phyloP scores from a whole-genome alignment of 2,888 invertebrate species.

The Girardia tigrina region DNA sequence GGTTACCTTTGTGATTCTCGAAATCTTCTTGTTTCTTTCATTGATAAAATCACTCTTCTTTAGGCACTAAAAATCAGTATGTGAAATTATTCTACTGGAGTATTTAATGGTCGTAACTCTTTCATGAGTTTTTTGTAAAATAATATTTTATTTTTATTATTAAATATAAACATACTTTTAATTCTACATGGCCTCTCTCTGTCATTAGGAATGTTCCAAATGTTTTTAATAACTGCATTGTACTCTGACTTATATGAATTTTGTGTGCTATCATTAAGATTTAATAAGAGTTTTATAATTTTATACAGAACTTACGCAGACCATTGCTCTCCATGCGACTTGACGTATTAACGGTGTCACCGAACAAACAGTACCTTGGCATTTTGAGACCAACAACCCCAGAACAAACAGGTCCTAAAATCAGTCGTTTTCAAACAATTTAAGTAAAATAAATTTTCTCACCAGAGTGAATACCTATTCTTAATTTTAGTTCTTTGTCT shows the following conservation, averaged over 20 bases:
- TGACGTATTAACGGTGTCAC: slow-evolving; percentile 39
- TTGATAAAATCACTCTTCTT: no score
- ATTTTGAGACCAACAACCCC: slow-evolving; percentile 39
- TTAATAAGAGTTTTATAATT: no score
- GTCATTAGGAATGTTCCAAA: slow-evolving; percentile 50
- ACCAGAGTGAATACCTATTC: slow-evolving; percentile 82
- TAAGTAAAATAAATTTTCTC: no score
- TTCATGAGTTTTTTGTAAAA: no score
- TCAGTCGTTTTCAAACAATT: slow-evolving; percentile 37
- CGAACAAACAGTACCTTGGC: slow-evolving; percentile 39
- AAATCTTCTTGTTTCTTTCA: no score
- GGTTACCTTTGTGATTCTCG: no score
- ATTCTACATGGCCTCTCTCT: slow-evolving; percentile 48
- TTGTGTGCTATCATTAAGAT: slow-evolving; percentile 59
- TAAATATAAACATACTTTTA: slow-evolving; percentile 45
- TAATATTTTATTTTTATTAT: neutral
- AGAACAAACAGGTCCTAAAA: slow-evolving; percentile 39
- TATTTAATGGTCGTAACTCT: no score
- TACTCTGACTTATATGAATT: slow-evolving; percentile 48
- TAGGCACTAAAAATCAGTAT: no score
- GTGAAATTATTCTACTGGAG: no score
- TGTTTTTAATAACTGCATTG: slow-evolving; percentile 45
- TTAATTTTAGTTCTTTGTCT: slow-evolving; percentile 69
- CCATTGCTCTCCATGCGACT: slow-evolving; percentile 37
- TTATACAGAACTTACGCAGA: no score